Base-by-base conservation (phyloP, 2,797 vertebrate species). In the Lutjanus campechanus region DNA sequence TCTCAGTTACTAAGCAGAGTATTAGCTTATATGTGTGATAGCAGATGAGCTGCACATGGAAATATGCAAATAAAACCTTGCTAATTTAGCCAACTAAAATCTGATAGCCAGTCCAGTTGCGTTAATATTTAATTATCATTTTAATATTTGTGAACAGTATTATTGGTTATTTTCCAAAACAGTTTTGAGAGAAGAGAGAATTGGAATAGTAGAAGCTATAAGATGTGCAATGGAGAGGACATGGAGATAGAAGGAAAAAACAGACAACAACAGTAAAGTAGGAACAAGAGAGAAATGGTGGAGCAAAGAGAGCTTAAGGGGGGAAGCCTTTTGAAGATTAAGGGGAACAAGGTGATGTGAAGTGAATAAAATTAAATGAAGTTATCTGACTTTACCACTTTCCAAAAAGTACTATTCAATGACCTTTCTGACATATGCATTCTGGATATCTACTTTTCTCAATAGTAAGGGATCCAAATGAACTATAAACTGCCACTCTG, bases 171-270 rank as follows among this genome's bases (percentile, higher is more conserved):
- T 63, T 62, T 46, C n/a, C n/a, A 51, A 64, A 54, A 13, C 2
- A 13, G 41, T 54, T 70, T 50, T 49, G 46, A 55, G 11, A 68
- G 36, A 19, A 22, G n/a, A 65, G n/a, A 54, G 11, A 61, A 64
- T 43, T 69, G 3, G 11, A 44, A 55, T 47, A 47, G 8, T 8
- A 25, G 58, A 4, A 3, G 16, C 66, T 1, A 29, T 61, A 25
- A 53, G n/a, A 47, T 25, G 12, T 11, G 12, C 10, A 29, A 7
- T 49, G 46, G 50, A 50, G 40, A 47, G 53, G 25, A 51, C 50
- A 40, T 47, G 11, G 5, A 63, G 46, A 13, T n/a, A 11, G 43
- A 49, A 62, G 15, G 15, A 60, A 49, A 66, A 15, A 40, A 29
- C 20, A 64, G 16, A 64, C 36, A 46, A 12, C 13, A 56, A 43